Percentiles rank a stretch among this genome's conserved stretches.
These are phyloP conservation scores for Eremobia ochroleuca DNA, from an alignment of 2,888 invertebrate genomes.

Conservation along the genomic window DNA sequence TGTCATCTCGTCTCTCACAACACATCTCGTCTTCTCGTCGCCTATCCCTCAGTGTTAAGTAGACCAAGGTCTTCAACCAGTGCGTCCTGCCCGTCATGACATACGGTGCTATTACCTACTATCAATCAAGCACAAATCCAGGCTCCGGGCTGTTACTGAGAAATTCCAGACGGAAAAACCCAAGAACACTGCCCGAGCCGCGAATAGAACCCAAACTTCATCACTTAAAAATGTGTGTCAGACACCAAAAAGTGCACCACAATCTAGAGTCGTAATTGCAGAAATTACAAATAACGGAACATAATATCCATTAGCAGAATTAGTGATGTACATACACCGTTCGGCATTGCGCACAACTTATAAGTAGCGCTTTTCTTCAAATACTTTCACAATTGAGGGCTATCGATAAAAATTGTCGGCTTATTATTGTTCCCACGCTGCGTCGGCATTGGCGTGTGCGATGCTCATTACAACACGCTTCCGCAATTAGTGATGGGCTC, in stretches of 20 bases:
- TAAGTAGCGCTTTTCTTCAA: slow-evolving; percentile 65
- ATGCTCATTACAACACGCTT: slow-evolving; percentile 85
- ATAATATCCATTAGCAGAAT: slow-evolving; percentile 52
- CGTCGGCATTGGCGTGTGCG: slow-evolving; percentile 83
- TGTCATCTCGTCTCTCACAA: too few relatives aligned
- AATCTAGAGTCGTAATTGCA: slow-evolving; percentile 51
- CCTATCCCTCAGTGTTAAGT: too few relatives aligned
- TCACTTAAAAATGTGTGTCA: slow-evolving; percentile 38
- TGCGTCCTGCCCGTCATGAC: too few relatives aligned
- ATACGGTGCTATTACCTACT: too few relatives aligned
- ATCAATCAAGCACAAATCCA: neutral
- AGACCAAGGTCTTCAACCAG: too few relatives aligned
- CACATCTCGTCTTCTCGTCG: too few relatives aligned
- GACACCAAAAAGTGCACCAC: slow-evolving; percentile 24
- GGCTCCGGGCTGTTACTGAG: neutral
- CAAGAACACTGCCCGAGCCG: neutral
- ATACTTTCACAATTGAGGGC: slow-evolving; percentile 67
- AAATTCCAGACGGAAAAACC: neutral
- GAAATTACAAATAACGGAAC: slow-evolving; percentile 61
- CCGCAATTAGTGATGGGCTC: slow-evolving; percentile 85
- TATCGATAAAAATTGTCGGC: slow-evolving; percentile 67
- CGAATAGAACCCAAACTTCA: neutral
- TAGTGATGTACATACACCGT: slow-evolving; percentile 58
- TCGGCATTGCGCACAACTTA: slow-evolving; percentile 40
- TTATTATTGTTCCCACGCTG: slow-evolving; percentile 75